Evolutionary conservation across 2,113 vertebrate genomes (phyloP).

Genomic region (Elanoides forficatus): DNA sequence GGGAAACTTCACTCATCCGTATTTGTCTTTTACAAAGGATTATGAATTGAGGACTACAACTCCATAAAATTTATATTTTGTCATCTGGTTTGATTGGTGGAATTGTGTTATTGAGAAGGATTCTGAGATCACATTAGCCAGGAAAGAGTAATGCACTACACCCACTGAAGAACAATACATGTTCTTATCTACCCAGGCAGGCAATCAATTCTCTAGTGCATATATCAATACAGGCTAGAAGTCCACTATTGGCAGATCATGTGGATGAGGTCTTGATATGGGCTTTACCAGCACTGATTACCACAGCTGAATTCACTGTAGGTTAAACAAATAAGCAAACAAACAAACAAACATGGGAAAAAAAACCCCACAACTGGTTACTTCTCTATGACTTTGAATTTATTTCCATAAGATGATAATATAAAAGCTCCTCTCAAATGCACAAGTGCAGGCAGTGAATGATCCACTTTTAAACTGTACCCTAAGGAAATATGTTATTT

Average conservation of each 20-base stretch:
- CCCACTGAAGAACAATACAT: constrained; percentile 57
- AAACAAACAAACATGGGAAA: background rate
- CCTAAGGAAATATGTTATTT: background rate
- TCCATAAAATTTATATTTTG: constrained; percentile 72
- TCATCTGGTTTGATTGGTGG: constrained; percentile 66
- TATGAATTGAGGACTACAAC: constrained; percentile 72
- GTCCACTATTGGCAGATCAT: constrained; percentile 33
- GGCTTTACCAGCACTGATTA: constrained; percentile 12
- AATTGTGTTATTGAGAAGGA: constrained; percentile 65
- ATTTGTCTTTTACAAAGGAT: constrained; percentile 69
- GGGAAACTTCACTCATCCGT: constrained; percentile 49
- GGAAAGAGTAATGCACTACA: constrained; percentile 59
- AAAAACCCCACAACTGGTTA: background rate
- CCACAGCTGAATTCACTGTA: background rate
- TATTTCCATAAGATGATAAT: background rate
- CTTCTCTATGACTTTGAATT: background rate
- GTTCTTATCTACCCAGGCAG: constrained; percentile 56
- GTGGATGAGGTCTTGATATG: constrained; percentile 56
- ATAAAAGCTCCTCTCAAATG: background rate
- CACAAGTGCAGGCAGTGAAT: background rate
- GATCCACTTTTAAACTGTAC: background rate
- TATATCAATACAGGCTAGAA: constrained; percentile 50
- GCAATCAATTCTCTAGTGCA: constrained; percentile 57
- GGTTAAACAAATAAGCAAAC: constrained; percentile 21
- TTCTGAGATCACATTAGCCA: constrained; percentile 55